These are phyloP conservation scores for Linyphia triangularis DNA, from an alignment of 2,888 invertebrate species.

Conservation along the genomic window DNA sequence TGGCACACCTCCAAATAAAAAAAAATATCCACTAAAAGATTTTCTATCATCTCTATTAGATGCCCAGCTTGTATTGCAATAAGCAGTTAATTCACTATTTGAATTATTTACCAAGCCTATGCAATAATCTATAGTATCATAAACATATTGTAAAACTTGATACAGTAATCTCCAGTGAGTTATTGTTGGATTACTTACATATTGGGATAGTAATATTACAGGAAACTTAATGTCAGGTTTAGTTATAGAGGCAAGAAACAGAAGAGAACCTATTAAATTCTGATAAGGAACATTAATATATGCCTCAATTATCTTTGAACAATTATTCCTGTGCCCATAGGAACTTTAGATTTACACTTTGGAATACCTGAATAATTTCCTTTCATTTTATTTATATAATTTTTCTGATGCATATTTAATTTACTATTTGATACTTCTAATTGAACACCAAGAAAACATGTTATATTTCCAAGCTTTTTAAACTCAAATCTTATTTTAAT, in stretches of 20 bases:
- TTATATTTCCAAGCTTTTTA: not conserved
- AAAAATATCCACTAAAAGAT: not conserved
- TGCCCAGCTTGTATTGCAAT: not conserved
- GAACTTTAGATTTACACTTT: not conserved
- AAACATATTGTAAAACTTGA: not conserved
- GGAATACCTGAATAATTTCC: not conserved
- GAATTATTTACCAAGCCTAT: not conserved
- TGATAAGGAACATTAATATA: not conserved
- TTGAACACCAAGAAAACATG: not conserved
- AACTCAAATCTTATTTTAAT: not conserved
- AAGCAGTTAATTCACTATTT: not conserved
- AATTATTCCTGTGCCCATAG: not conserved
- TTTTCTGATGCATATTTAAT: not conserved
- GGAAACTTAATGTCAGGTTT: not conserved
- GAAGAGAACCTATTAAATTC: not conserved
- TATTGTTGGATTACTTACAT: conserved; percentile 2
- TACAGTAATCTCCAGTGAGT: not conserved
- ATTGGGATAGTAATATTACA: too few species aligned
- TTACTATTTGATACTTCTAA: not conserved
- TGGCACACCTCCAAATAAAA: not conserved
- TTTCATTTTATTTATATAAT: not conserved
- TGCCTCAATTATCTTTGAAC: not conserved
- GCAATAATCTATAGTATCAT: not conserved
- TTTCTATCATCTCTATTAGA: not conserved
- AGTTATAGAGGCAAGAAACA: not conserved